Conservation (phyloP, 2,113 vertebrate species). For the Boulengeromyrus knoepffleri region DNA sequence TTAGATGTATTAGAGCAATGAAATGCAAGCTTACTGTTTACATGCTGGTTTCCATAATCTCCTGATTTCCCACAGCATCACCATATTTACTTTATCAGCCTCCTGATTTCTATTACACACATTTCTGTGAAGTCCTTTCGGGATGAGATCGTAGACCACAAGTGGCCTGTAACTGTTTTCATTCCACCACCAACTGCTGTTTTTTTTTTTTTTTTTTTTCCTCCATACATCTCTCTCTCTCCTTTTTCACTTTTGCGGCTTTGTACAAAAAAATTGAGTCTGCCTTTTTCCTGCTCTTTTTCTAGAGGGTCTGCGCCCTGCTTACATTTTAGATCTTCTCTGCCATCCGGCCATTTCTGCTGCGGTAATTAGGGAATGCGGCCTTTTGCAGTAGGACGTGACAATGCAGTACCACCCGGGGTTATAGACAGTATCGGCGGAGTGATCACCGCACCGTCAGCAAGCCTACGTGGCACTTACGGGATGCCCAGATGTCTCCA, state of each 20-base stretch:
- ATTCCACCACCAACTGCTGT: not conserved
- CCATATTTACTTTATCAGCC: not conserved
- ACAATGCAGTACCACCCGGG: not conserved
- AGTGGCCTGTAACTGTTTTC: not conserved
- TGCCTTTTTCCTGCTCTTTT: not conserved
- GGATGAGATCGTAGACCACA: not conserved
- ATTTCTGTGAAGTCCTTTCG: not conserved
- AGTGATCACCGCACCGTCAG: not conserved
- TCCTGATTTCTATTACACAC: not conserved
- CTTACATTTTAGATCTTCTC: not conserved
- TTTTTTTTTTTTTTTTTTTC: not conserved
- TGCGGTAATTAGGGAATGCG: not conserved
- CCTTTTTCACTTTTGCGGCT: not conserved
- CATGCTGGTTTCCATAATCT: not conserved
- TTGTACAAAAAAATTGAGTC: not conserved
- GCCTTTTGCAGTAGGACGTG: not conserved
- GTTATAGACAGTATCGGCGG: not conserved
- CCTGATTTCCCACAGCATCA: not conserved
- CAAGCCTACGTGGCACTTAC: not conserved
- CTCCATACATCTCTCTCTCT: not conserved
- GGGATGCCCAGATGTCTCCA: not conserved
- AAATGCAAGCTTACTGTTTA: not conserved
- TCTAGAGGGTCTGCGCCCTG: not conserved
- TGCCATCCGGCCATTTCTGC: not conserved
- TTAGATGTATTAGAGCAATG: not conserved